Evolutionary conservation across 2,113 vertebrate genomes (phyloP), one percentile per base, ranked within the genome.

Genomic region (Cichladusa arquata): DNA sequence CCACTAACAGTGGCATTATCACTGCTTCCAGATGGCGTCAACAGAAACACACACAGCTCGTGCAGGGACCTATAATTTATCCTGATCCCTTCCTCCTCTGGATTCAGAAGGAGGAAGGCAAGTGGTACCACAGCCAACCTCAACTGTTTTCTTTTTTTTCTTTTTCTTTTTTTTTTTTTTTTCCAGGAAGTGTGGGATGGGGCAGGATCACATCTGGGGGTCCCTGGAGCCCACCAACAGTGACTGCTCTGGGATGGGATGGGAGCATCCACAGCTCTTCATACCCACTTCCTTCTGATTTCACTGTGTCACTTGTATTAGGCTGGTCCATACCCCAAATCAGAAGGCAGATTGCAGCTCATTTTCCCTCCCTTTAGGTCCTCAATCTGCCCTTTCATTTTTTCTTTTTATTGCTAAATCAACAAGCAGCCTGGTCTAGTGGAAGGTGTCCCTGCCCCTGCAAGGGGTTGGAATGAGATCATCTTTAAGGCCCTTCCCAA

Each of bases 141-240:
- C 22, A 33, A 80, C n/a, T 71, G 56, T 54, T 92, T 73, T 36
- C 2, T n/a, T 36, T 22, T 64, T 57, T 42, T 33, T 2, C 19
- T 42, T 58, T 78, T 29, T 31, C 38, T 33, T 5, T 29, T 5
- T 19, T 36, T 53, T 81, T 38, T 33, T 76, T 24, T 69, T 71
- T 42, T 34, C 47, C 85, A 95, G 93, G 82, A 95, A 95, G 85
- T 34, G 47, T 48, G 51, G 70, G 62, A 28, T 72, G 45, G 56
- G 26, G 38, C 54, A 92, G 82, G 76, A 88, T 93, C 78, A 71
- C 82, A 86, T 95, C 44, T 92, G 90, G 67, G 87, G 48, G 36
- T 77, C 34, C 15, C 2, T 56, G 53, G 51, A 93, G 93, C 74
- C 94, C 96, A 97, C 95, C 96, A 96, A 91, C 95, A 90, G 69